phyloP scores from a whole-genome alignment of 2,888 invertebrate genomes.

The Parnassius glacialis region DNA sequence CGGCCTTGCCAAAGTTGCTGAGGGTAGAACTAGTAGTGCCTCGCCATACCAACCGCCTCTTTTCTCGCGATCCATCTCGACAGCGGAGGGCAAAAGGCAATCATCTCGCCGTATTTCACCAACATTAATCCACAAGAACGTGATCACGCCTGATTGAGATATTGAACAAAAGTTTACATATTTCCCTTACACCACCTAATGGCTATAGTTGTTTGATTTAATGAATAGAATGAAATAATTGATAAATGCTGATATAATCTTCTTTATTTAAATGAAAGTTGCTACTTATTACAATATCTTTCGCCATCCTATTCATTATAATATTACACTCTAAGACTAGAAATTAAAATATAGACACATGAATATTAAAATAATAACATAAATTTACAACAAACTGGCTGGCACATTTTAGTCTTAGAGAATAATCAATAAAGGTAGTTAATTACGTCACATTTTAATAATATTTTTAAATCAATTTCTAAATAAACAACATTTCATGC shows the following conservation, averaged over 20 bases:
- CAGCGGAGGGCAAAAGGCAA: no score
- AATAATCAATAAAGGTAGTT: conserved; percentile 3
- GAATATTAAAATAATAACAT: conserved; percentile 5
- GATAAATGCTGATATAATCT: not conserved
- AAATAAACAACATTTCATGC: conserved; percentile 2
- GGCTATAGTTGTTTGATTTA: no score
- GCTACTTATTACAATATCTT: conserved; percentile 1
- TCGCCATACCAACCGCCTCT: no score
- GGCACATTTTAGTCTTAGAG: conserved; percentile 17
- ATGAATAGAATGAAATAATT: not conserved
- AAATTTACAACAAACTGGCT: conserved; percentile 10
- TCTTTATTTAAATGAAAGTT: not conserved
- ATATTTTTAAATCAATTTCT: not conserved
- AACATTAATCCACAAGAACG: no score
- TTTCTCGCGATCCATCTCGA: no score
- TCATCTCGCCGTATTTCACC: no score
- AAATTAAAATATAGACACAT: conserved; percentile 19
- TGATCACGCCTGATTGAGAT: no score
- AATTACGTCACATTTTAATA: not conserved
- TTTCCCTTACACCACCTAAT: no score
- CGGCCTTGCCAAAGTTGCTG: no score
- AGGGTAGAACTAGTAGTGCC: no score
- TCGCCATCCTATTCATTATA: not conserved
- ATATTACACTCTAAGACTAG: conserved; percentile 24
- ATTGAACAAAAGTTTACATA: not conserved